Conservation (phyloP, 1,140 invertebrate genomes). For the Hypsibius dujardini region DNA sequence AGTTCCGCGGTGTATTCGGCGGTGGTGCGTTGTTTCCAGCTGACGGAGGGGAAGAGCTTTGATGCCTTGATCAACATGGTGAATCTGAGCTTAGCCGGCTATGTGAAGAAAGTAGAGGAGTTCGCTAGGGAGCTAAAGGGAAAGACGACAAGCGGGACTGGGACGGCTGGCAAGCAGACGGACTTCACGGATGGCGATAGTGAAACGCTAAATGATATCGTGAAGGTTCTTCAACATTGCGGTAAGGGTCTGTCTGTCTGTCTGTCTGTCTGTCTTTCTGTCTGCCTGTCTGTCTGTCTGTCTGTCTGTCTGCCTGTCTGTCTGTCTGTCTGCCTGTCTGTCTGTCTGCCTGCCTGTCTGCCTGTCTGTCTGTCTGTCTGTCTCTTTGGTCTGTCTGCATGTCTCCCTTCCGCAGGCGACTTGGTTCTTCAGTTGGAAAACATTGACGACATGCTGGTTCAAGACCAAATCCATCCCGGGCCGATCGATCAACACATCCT, state of each 20-base stretch:
- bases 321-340: no score
- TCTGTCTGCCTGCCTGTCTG: no score
- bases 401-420: not conserved
- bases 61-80: not conserved
- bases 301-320: no score
- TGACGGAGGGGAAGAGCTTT: not conserved
- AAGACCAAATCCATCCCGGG: no score
- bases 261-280: no score
- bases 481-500: no score
- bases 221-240: conserved; percentile 10
- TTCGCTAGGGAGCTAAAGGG: not conserved
- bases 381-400: no score
- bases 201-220: not conserved
- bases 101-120: not conserved
- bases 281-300: no score
- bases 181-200: not conserved
- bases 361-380: no score
- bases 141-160: not conserved
- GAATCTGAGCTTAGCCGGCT: not conserved
- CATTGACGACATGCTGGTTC: not conserved
- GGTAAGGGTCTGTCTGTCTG: not conserved
- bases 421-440: not conserved
- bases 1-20: not conserved
- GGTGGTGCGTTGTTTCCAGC: not conserved
- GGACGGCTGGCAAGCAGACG: not conserved